Evolutionary conservation across 2,888 invertebrate genomes (phyloP), one percentile per base, ranked within the genome.

Genomic region (Netelia inedita): DNA sequence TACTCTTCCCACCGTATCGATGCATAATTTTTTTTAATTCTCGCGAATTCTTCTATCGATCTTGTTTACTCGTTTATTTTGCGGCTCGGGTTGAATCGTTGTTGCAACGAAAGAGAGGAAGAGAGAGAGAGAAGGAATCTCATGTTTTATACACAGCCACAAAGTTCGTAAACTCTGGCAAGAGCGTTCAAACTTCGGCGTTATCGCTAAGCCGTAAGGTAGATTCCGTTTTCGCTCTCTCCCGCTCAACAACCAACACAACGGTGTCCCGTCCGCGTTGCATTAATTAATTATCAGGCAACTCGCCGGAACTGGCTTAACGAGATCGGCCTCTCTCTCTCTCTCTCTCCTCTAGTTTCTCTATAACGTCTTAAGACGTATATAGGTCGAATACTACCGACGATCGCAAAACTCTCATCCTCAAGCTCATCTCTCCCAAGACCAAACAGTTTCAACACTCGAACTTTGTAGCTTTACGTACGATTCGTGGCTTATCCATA

Each of bases 231-330:
- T 23, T 53, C 61, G 50, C 61, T 23, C 41, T 43, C 19, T 41
- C 43, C 69, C 28, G 21, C 61, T 43, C 35, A 41, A 6, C 2
- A 59, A 72, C 68, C 80, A 76, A 68, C 73, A 78, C 79, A 78
- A 82, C 81, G 84, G 72, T 71, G 50, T 79, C 76, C 79, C 83
- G 85, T 85, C 72, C 85, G 11, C 46, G 75, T 86, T 84, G 74
- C 71, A 80, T 85, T 87, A 87, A 87, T 87, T 87, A 87, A 87
- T 87, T 87, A 87, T 85, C 76, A 55, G 72, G 72, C 68, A 84
- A 79, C 79, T 82, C 71, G 73, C 75, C 65, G 59, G 72, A 59
- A 79, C 63, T 73, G 82, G 65, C 71, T 84, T 76, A 87, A 85
- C 85, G 79, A 85, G 72, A 73, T 74, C 35, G 72, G 63, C 46